phyloP scores from a whole-genome alignment of 2,797 vertebrate genomes.

The Amphiprion clarkii region DNA sequence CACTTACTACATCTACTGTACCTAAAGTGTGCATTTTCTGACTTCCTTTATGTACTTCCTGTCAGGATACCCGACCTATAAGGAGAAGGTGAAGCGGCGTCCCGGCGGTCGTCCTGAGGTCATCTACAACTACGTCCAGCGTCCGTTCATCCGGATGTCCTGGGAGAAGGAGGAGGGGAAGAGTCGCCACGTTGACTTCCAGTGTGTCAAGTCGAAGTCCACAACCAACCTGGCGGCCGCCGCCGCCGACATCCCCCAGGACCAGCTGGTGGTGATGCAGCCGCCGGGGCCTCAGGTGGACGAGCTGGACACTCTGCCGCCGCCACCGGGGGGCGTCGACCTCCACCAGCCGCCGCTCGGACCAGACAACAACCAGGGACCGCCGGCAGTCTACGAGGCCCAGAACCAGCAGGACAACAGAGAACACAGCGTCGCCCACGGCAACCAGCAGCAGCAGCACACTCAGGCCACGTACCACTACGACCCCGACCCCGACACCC shows the following conservation, averaged over 20 bases:
- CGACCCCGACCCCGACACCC: constrained; percentile 89
- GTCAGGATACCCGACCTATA: constrained; percentile 97
- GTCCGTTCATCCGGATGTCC: constrained; percentile 98
- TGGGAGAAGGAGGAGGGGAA: constrained; percentile 99
- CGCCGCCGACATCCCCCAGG: constrained; percentile 95
- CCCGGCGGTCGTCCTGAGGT: constrained; percentile 96
- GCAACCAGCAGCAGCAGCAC: constrained; percentile 59
- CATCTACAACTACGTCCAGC: constrained; percentile 98
- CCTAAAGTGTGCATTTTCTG: too few species aligned
- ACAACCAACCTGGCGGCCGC: constrained; percentile 95
- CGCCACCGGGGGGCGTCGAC: constrained; percentile 37
- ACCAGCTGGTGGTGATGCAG: constrained; percentile 95
- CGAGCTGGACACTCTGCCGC: constrained; percentile 92
- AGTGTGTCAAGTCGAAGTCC: constrained; percentile 98
- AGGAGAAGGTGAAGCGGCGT: constrained; percentile 98
- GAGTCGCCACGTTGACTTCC: constrained; percentile 98
- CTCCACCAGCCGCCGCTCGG: constrained; percentile 69
- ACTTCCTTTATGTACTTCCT: background rate
- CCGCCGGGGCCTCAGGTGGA: constrained; percentile 93
- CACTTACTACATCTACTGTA: too few species aligned
- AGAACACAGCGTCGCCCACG: constrained; percentile 10
- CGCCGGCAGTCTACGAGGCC: constrained; percentile 47
- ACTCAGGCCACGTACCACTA: constrained; percentile 77
- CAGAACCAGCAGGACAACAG: constrained; percentile 56
- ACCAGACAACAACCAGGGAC: constrained; percentile 17